Evolutionary conservation across 2,797 vertebrate species (phyloP).

Genomic region (Sebastes itinus): DNA sequence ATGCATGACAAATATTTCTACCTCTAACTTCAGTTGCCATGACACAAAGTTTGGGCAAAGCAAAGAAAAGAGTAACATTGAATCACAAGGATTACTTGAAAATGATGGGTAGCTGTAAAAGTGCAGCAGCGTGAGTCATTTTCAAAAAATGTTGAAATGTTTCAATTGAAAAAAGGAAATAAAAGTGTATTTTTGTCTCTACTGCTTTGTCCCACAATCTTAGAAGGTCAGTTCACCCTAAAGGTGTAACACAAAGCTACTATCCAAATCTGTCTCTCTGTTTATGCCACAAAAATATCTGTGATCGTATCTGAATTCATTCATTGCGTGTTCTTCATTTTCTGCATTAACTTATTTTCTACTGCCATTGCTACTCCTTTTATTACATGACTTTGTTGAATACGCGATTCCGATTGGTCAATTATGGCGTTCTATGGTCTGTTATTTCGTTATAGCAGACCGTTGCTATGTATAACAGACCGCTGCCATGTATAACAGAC

Average conservation of each 20-base stretch:
- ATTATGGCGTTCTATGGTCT: too few relatives aligned
- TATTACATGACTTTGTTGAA: too few relatives aligned
- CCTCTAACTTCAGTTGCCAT: slow-evolving; percentile 23
- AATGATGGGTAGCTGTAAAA: slow-evolving; percentile 9
- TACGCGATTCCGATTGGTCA: too few relatives aligned
- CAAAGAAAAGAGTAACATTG: not conserved
- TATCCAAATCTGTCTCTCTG: not conserved
- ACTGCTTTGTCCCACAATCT: slow-evolving; percentile 1
- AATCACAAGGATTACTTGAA: slow-evolving; percentile 31
- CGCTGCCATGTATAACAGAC: too few relatives aligned
- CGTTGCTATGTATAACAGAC: too few relatives aligned
- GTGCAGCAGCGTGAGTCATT: not conserved
- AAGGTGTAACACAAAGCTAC: not conserved
- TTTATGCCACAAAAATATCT: slow-evolving; percentile 2
- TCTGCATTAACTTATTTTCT: not conserved
- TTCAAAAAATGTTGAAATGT: not conserved
- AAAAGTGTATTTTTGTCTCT: not conserved
- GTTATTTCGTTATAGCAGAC: too few relatives aligned
- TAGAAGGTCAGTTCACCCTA: not conserved
- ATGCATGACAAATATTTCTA: slow-evolving; percentile 24
- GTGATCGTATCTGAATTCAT: not conserved
- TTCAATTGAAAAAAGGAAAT: not conserved
- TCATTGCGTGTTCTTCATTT: not conserved
- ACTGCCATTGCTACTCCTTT: not conserved
- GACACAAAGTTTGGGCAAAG: slow-evolving; percentile 31